phyloP scores from a whole-genome alignment of 2,888 invertebrate species.

The Agrochola circellaris region DNA sequence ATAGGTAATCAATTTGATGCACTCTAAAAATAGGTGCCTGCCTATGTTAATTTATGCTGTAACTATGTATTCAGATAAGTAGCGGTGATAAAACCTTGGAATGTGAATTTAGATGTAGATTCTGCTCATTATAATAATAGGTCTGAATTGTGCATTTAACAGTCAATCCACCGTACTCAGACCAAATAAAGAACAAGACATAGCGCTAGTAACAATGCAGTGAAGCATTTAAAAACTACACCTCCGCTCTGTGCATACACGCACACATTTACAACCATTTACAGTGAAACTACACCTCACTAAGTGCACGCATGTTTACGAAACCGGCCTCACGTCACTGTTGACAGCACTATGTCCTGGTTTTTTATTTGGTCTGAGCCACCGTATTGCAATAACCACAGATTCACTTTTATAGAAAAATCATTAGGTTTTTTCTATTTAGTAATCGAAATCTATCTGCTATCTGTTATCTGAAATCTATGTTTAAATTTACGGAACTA shows the following conservation, averaged over 20 bases:
- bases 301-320: too few species aligned
- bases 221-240: too few species aligned
- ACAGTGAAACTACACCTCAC: too few species aligned
- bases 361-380: too few species aligned
- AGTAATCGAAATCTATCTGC: background rate
- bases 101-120: background rate
- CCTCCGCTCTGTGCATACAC: too few species aligned
- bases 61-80: background rate
- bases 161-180: background rate
- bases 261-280: too few species aligned
- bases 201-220: too few species aligned
- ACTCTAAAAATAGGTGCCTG: background rate
- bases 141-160: background rate
- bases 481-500: background rate
- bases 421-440: background rate
- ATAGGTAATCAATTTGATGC: conserved; percentile 34
- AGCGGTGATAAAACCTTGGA: background rate
- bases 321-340: too few species aligned
- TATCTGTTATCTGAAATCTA: too few species aligned
- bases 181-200: too few species aligned
- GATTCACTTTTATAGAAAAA: background rate
- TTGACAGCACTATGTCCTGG: too few species aligned
- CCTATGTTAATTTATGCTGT: background rate
- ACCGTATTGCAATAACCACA: background rate
- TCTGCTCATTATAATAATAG: background rate